Evolutionary conservation across 2,888 invertebrate genomes (phyloP).

Genomic region (Ectemnius cavifrons): DNA sequence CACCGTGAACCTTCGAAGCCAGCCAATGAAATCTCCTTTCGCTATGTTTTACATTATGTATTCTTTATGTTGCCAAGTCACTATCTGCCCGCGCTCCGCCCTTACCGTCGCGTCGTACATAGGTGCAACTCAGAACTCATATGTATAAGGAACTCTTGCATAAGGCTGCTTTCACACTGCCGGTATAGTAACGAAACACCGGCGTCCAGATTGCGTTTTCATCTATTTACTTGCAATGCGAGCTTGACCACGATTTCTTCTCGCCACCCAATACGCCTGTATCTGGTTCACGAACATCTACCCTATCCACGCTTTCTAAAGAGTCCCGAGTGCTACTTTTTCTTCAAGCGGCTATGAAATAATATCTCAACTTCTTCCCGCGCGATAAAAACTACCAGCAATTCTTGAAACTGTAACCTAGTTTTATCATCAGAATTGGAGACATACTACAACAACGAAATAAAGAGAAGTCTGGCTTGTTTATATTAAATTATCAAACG

Average conservation of each 20-base stretch:
- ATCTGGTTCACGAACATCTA: conserved; percentile 9
- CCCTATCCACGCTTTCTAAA: no score
- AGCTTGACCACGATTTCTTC: not conserved
- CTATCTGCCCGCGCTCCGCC: conserved; percentile 75
- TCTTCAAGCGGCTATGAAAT: no score
- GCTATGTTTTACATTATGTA: conserved; percentile 71
- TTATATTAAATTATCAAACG: not conserved
- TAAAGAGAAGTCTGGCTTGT: no score
- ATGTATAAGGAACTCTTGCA: conserved; percentile 39
- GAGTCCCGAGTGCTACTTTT: no score
- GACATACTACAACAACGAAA: no score
- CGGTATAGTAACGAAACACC: conserved; percentile 5
- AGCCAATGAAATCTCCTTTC: conserved; percentile 72
- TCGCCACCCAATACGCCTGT: not conserved
- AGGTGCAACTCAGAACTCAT: conserved; percentile 25
- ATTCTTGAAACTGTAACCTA: no score
- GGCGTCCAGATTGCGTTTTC: conserved; percentile 17
- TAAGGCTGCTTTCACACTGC: conserved; percentile 40
- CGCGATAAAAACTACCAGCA: no score
- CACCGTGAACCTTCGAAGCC: conserved; percentile 64
- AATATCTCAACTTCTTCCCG: no score
- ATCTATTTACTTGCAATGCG: conserved; percentile 12
- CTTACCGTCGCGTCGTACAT: conserved; percentile 56
- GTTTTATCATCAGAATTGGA: no score
- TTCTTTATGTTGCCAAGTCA: conserved; percentile 75